phyloP scores from a whole-genome alignment of 2,113 vertebrate species.

The Pitta sordida region DNA sequence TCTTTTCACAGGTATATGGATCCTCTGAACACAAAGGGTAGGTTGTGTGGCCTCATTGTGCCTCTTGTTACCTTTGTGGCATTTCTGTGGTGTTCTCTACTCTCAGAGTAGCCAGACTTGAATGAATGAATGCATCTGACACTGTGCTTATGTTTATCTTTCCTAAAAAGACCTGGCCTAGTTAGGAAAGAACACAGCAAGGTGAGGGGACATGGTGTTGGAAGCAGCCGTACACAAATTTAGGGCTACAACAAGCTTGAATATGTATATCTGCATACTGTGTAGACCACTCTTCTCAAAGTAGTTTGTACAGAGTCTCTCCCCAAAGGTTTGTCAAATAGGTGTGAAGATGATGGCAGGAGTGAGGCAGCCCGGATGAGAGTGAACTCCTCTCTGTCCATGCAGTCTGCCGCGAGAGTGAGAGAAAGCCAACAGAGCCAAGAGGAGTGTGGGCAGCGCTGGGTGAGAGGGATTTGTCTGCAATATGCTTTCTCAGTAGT shows the following conservation, averaged over 20 bases:
- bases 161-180: neutral
- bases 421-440: neutral
- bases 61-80: neutral
- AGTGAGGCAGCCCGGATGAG: neutral
- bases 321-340: neutral
- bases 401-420: neutral
- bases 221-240: neutral
- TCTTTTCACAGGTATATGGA: neutral
- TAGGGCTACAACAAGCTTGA: neutral
- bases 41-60: neutral
- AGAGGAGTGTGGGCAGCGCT: neutral
- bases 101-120: neutral
- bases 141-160: neutral
- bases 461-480: neutral
- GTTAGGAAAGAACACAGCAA: neutral
- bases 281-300: neutral
- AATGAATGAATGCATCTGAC: neutral
- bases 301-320: neutral
- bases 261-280: neutral
- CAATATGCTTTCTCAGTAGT: neutral
- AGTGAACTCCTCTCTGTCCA: neutral
- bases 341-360: neutral
- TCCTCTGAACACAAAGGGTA: neutral
- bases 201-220: neutral
- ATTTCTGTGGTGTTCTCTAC: neutral